phyloP scores from a whole-genome alignment of 1,140 invertebrate species.

The Hylaeus anthracinus region DNA sequence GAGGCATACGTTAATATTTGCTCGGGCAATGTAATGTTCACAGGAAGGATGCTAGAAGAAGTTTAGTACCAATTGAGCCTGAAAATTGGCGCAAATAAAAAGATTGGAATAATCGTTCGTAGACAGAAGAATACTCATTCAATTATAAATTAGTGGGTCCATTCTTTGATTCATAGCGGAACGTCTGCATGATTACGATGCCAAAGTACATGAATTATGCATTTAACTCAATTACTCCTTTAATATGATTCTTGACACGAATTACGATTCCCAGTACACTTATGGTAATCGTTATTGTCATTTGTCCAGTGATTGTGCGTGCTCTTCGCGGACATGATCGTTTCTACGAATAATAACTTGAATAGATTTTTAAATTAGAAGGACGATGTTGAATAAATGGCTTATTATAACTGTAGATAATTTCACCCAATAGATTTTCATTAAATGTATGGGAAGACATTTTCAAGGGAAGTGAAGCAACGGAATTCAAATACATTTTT shows the following conservation, averaged over 20 bases:
- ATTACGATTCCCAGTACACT: background rate
- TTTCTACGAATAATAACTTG: background rate
- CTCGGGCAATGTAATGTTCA: background rate
- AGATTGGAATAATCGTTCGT: background rate
- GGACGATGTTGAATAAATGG: too few relatives aligned
- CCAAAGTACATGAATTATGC: conserved; percentile 33
- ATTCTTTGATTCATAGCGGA: conserved; percentile 14
- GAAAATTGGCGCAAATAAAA: too few relatives aligned
- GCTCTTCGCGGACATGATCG: background rate
- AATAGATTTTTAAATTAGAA: background rate
- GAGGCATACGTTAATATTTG: background rate
- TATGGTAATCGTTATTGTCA: conserved; percentile 2
- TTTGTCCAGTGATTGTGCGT: background rate
- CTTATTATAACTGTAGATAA: too few relatives aligned
- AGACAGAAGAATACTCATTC: background rate
- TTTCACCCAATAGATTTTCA: background rate
- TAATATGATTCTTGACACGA: conserved; percentile 15
- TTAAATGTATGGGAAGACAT: background rate
- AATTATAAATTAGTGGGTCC: conserved; percentile 32
- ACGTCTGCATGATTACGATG: conserved; percentile 2
- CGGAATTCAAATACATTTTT: background rate
- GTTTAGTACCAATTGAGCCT: background rate
- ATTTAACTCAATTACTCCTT: conserved; percentile 33
- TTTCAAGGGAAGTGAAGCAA: background rate
- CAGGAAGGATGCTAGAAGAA: too few relatives aligned